Conservation (phyloP, 92 coral and sea anemone species). For the Heliopora coerulea region DNA sequence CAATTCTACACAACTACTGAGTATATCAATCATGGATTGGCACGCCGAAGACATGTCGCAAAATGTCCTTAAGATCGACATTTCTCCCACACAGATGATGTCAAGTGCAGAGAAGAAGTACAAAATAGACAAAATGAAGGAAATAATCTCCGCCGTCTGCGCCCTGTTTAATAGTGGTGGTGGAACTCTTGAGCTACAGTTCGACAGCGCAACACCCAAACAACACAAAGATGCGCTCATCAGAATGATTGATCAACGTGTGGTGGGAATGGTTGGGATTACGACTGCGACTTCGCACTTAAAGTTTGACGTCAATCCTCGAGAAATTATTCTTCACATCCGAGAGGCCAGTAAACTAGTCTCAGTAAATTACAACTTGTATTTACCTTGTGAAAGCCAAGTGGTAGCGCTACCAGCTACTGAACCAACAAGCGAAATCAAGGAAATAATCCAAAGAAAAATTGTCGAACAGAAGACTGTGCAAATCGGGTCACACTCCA, state of each 20-base stretch:
- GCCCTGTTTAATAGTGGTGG: too few relatives aligned
- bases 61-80: too few relatives aligned
- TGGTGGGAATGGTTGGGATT: neutral
- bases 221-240: neutral
- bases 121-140: too few relatives aligned
- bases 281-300: neutral
- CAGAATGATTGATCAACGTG: slow-evolving; percentile 10
- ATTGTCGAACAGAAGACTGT: neutral
- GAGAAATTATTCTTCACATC: neutral
- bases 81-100: too few relatives aligned
- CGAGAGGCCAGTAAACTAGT: neutral
- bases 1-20: too few relatives aligned
- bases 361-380: slow-evolving; percentile 38
- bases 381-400: slow-evolving; percentile 37
- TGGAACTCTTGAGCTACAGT: too few relatives aligned
- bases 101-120: too few relatives aligned
- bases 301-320: neutral
- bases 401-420: neutral
- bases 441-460: slow-evolving; percentile 12
- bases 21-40: too few relatives aligned
- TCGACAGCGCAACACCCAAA: too few relatives aligned
- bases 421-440: slow-evolving; percentile 6
- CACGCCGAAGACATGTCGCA: too few relatives aligned
- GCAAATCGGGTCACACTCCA: too few relatives aligned
- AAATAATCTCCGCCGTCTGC: too few relatives aligned